Conservation (phyloP, 2,888 invertebrate genomes). For the Aleiodes alternator region DNA sequence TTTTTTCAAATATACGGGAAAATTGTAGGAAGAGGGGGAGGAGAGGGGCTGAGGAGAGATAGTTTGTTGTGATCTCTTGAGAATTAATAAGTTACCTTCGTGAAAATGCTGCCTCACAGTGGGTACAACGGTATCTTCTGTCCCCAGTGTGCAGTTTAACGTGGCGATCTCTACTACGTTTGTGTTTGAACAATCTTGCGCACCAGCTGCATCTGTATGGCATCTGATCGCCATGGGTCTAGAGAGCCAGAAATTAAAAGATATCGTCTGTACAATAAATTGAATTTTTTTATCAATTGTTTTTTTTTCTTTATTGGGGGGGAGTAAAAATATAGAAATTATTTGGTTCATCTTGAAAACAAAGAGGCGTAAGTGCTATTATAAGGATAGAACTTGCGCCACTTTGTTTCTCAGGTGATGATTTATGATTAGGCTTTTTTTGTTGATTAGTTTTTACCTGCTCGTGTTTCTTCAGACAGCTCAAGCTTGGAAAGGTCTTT, state of each 20-base stretch:
- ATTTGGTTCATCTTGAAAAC: neutral
- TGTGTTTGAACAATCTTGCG: conserved; percentile 94
- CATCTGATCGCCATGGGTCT: conserved; percentile 95
- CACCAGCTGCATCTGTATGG: conserved; percentile 95
- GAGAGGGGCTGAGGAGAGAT: neutral
- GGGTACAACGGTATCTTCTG: conserved; percentile 91
- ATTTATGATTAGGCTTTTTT: too few species aligned
- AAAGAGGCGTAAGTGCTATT: too few species aligned
- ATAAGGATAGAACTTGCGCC: too few species aligned
- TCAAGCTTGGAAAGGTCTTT: conserved; percentile 91
- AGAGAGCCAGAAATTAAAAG: conserved; percentile 71
- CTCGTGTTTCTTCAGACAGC: conserved; percentile 93
- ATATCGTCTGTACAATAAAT: conserved; percentile 14
- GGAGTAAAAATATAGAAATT: neutral
- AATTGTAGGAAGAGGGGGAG: neutral
- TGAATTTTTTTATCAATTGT: conserved; percentile 16
- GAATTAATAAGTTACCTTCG: conserved; percentile 82
- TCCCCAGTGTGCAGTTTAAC: conserved; percentile 95
- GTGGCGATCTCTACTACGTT: conserved; percentile 94
- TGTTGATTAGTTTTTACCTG: conserved; percentile 80
- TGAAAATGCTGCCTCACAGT: conserved; percentile 94
- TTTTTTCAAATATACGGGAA: conserved; percentile 4
- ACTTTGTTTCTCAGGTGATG: too few species aligned
- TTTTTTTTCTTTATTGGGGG: neutral
- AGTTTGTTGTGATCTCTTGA: neutral